Conservation (phyloP, 2,888 invertebrate species). For the Seira ritae region DNA sequence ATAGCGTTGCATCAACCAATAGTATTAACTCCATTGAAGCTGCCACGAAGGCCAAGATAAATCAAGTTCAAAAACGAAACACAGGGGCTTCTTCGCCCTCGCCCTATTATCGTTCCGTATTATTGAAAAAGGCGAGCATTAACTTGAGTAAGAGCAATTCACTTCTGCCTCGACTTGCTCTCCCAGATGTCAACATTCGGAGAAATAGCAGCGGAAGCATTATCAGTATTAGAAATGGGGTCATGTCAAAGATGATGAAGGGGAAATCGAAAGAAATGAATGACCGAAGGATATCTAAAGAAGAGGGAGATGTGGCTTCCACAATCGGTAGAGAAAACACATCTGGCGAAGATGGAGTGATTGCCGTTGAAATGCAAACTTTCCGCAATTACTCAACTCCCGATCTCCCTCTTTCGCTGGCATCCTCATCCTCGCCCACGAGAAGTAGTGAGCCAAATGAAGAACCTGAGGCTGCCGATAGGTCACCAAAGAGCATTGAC, state of each 20-base stretch:
- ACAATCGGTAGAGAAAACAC: constrained; percentile 9
- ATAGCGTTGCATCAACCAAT: constrained; percentile 40
- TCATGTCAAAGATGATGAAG: constrained; percentile 41
- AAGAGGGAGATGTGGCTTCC: constrained; percentile 20
- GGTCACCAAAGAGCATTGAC: not conserved
- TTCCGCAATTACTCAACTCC: constrained; percentile 58
- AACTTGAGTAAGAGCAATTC: constrained; percentile 33
- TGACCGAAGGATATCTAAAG: not conserved
- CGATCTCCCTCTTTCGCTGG: constrained; percentile 33
- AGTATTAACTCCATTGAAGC: constrained; percentile 37
- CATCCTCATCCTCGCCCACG: too few relatives aligned
- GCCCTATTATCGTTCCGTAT: constrained; percentile 51
- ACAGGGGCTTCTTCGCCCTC: constrained; percentile 32
- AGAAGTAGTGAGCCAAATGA: not conserved
- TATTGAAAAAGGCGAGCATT: constrained; percentile 50
- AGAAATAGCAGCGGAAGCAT: constrained; percentile 58
- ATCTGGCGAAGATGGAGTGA: constrained; percentile 13
- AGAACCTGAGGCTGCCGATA: not conserved
- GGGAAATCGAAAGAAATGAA: constrained; percentile 50
- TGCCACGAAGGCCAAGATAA: constrained; percentile 49
- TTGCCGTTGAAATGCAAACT: constrained; percentile 54
- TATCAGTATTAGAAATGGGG: constrained; percentile 49
- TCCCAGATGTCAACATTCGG: constrained; percentile 57
- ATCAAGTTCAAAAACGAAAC: constrained; percentile 58
- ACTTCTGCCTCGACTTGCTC: constrained; percentile 40